These are phyloP conservation scores for Aptenodytes forsteri DNA, from an alignment of 2,113 vertebrate species.

Conservation along the genomic window DNA sequence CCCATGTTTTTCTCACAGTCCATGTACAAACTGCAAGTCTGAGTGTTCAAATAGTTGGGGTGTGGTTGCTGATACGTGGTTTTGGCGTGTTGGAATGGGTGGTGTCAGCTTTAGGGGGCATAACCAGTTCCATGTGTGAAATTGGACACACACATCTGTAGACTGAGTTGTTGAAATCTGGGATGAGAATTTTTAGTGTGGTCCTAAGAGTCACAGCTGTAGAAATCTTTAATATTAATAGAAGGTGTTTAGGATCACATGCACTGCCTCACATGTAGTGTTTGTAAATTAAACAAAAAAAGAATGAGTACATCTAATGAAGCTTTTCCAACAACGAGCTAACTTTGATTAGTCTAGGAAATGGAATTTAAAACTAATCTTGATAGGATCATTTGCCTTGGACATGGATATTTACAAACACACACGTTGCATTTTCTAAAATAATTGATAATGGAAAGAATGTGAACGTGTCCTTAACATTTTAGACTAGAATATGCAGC, in stretches of 20 bases:
- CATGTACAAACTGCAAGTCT: background rate
- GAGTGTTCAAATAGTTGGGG: background rate
- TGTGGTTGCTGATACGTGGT: background rate
- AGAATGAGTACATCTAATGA: background rate
- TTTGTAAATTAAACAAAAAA: background rate
- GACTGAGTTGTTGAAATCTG: background rate
- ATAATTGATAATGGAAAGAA: background rate
- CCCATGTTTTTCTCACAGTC: background rate
- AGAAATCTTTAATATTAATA: background rate
- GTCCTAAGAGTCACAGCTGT: background rate
- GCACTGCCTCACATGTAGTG: background rate
- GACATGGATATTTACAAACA: background rate
- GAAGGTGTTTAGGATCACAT: background rate
- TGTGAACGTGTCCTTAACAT: background rate
- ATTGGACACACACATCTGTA: background rate
- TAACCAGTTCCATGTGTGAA: background rate
- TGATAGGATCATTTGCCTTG: background rate
- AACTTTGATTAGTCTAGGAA: background rate
- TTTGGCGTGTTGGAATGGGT: background rate
- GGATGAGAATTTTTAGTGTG: background rate
- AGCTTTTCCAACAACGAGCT: background rate
- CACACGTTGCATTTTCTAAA: background rate
- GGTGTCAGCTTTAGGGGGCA: background rate
- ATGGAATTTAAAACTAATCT: background rate
- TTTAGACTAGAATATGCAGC: background rate